These are phyloP conservation scores for Oscarella lobularis DNA, from an alignment of 37 sponge, comb jelly and placozoan genomes.

Conservation along the genomic window DNA sequence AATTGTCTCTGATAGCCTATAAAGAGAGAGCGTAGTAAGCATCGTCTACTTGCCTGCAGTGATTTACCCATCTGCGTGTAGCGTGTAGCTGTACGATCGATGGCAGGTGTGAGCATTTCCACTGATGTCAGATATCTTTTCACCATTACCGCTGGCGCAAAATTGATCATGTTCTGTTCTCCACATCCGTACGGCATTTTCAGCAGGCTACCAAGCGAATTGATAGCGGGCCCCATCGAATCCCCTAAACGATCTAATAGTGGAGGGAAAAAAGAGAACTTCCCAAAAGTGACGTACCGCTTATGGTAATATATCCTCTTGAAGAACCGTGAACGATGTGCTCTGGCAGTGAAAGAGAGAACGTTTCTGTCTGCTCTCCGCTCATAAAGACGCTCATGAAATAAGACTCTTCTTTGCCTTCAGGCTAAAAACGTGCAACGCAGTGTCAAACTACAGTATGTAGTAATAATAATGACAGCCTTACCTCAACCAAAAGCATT, in stretches of 20 bases:
- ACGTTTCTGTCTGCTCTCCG: not conserved
- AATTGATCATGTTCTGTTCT: slow-evolving; percentile 1
- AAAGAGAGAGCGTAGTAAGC: not conserved
- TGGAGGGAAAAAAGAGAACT: not conserved
- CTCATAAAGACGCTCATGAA: not conserved
- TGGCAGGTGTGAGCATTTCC: not conserved
- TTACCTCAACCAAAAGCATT: not conserved
- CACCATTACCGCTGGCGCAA: not conserved
- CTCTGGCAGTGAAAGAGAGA: not conserved
- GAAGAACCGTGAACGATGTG: not conserved
- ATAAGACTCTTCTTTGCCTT: not conserved
- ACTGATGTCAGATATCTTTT: not conserved
- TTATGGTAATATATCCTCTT: no score
- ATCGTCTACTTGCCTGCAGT: not conserved
- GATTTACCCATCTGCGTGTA: not conserved
- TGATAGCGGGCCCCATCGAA: not conserved
- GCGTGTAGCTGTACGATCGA: not conserved
- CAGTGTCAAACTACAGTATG: no score
- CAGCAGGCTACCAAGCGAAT: not conserved
- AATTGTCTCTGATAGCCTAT: not conserved
- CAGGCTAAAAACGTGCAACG: not conserved
- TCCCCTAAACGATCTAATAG: not conserved
- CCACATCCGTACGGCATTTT: slow-evolving; percentile 1
- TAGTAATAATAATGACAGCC: no score
- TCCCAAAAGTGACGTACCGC: not conserved